Conservation (phyloP, 2,797 vertebrate genomes). For the Clamator glandarius region DNA sequence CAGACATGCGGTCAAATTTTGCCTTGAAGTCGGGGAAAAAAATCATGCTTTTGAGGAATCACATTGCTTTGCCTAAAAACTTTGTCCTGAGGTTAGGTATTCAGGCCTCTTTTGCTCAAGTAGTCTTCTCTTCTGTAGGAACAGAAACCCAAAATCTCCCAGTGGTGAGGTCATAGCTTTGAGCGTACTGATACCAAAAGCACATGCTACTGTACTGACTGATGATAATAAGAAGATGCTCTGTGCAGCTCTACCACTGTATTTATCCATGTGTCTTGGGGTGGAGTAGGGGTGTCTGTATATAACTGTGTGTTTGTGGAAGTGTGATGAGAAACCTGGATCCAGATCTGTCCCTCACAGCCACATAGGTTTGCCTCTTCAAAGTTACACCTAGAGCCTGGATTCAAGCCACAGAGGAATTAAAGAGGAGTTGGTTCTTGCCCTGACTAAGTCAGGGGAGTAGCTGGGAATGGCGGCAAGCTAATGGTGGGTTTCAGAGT, state of each 20-base stretch:
- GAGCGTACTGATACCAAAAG: neutral
- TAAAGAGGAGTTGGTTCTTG: too few species aligned
- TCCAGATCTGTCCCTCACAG: neutral
- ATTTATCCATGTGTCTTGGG: neutral
- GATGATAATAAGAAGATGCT: neutral
- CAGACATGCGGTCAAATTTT: conserved; percentile 18
- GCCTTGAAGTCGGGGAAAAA: neutral
- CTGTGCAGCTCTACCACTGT: neutral
- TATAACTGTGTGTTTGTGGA: neutral
- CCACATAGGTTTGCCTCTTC: neutral
- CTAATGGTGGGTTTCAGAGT: neutral
- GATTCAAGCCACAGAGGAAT: too few species aligned
- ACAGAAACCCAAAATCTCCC: neutral
- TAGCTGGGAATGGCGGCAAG: too few species aligned
- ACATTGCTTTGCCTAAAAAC: conserved; percentile 16
- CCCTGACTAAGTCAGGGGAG: too few species aligned
- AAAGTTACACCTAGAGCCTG: neutral
- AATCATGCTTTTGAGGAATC: neutral
- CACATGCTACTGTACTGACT: neutral
- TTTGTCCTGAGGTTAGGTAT: neutral
- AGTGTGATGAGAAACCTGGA: neutral
- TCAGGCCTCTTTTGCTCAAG: neutral
- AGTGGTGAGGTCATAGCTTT: neutral
- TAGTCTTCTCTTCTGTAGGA: neutral
- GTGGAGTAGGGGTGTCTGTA: too few species aligned